Evolutionary conservation across 2,797 vertebrate species (phyloP), one percentile per base, ranked within the genome.

Genomic region (Craterocephalus amniculus): DNA sequence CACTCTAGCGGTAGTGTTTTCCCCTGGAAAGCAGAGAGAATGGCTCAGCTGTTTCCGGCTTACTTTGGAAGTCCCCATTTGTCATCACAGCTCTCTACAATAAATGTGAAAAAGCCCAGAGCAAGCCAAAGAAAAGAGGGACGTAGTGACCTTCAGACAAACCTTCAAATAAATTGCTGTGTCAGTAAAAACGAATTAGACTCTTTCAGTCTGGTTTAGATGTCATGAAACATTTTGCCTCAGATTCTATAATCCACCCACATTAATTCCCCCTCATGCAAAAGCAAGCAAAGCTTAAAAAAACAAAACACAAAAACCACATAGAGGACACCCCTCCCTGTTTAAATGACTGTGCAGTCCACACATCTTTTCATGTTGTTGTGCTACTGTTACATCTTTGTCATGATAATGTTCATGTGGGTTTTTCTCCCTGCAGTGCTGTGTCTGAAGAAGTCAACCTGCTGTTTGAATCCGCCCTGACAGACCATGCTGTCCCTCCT

Each of bases 401-500:
- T 78, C 58, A 43, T 64, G 40, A 58, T 38, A 59, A 16, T 59
- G n/a, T 32, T 27, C 26, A 27, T 85, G 63, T 65, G 58, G 29
- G 2, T 62, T 26, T 45, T 5, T 13, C 0, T 56, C 60, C 54
- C 65, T 35, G 49, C 88, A 93, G 91, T 2, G 8, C 83, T 73
- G 81, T 56, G 76, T 79, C 82, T 93, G 85, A 91, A 83, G 84
- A 79, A 58, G 63, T 45, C 63, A 67, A 81, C 66, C 82, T 58
- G 59, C 75, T 9, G 68, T 80, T 83, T 54, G 32, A 79, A 70
- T 85, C 84, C 76, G 70, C 75, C 70, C 70, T 27, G 58, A 83
- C 83, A 84, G 79, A 89, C 65, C 84, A 94, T 94, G 93, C 83
- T 92, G 79, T 71, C 81, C 78, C 79, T 93, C 76, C 89, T 94